These are phyloP conservation scores for Gorsachius magnificus DNA, from an alignment of 2,797 vertebrate species.

Conservation along the genomic window DNA sequence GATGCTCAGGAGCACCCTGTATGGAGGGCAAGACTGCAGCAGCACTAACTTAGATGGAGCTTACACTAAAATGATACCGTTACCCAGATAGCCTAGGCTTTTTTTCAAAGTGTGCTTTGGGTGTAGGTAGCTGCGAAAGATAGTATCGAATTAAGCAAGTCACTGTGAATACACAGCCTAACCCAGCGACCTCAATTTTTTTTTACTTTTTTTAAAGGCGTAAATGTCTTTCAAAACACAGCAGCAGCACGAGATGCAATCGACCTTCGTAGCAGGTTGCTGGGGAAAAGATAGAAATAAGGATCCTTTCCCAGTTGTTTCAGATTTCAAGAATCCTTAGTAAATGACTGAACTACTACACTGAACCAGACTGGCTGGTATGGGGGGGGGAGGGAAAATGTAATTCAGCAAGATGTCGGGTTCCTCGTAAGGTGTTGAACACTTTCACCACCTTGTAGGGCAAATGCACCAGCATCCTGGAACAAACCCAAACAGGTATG, in stretches of 20 bases:
- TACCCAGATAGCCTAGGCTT: background rate
- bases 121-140: background rate
- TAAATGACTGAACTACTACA: background rate
- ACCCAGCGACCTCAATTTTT: fast-evolving
- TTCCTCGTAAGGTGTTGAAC: background rate
- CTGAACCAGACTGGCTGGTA: background rate
- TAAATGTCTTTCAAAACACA: background rate
- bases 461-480: background rate
- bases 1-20: background rate
- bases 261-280: background rate
- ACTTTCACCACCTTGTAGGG: background rate
- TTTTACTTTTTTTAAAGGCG: background rate
- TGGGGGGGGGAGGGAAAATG: background rate
- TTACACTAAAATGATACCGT: background rate
- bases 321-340: background rate
- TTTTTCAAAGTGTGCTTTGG: background rate
- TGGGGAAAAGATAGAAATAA: background rate
- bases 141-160: background rate
- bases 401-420: fast-evolving
- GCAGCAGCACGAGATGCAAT: background rate
- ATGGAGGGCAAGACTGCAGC: background rate
- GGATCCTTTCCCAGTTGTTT: background rate
- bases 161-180: background rate
- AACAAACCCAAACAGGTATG: background rate
- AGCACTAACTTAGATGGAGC: background rate